phyloP scores from a whole-genome alignment of 2,113 vertebrate species.

The Mustela lutreola region DNA sequence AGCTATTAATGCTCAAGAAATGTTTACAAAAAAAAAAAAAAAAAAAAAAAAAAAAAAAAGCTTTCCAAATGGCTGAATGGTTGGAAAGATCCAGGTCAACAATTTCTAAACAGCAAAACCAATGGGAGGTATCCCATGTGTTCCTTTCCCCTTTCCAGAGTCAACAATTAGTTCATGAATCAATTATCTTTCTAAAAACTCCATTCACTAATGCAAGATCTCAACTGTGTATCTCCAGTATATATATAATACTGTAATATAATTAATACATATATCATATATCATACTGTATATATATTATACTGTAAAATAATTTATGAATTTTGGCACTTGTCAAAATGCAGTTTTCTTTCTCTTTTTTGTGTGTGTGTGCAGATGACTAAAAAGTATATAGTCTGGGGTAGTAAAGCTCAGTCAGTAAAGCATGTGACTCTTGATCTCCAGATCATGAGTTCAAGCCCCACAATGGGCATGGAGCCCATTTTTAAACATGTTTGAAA shows the following conservation, averaged over 20 bases:
- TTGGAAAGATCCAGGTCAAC: background rate
- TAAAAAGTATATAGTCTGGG: background rate
- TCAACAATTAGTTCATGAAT: background rate
- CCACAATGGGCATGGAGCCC: too few relatives aligned
- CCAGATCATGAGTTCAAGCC: too few relatives aligned
- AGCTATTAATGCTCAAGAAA: background rate
- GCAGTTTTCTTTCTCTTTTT: background rate
- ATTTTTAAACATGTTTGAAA: too few relatives aligned
- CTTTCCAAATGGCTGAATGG: background rate
- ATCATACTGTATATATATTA: background rate
- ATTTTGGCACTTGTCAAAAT: background rate
- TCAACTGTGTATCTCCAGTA: background rate
- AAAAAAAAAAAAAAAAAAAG: too few relatives aligned
- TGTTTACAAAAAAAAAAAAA: background rate
- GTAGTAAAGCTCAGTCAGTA: too few relatives aligned
- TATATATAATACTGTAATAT: background rate
- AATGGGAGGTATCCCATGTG: background rate
- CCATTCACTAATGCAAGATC: background rate
- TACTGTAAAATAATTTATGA: background rate
- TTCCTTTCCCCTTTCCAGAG: slow-evolving; percentile 24
- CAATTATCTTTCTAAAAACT: slow-evolving; percentile 24
- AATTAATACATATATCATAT: background rate
- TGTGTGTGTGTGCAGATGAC: background rate
- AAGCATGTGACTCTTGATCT: too few relatives aligned
- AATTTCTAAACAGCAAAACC: slow-evolving; percentile 29